Base-by-base conservation (phyloP, 2,888 invertebrate genomes). In the Leptopilina myrica region DNA sequence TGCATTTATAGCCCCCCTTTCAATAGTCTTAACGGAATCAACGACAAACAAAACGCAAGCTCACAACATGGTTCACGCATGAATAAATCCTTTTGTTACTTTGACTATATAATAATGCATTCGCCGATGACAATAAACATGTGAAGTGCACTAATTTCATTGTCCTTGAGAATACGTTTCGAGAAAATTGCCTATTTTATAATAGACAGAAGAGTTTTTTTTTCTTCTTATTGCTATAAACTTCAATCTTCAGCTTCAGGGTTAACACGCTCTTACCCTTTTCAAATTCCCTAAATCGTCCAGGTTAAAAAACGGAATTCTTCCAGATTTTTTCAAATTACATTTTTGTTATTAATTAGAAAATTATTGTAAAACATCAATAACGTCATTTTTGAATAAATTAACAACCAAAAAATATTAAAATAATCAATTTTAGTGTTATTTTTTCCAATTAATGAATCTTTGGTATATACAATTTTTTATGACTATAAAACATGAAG, bases 1-100 rank as follows among this genome's bases (percentile, higher is more conserved):
- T 67, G 67, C 33, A 67, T 67, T 67, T 67, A 67, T 67, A 49
- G 20, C 20, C 67, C 67, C 67, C 67, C 12, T 12, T 67, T 12
- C 53, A 26, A 49, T 67, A 46, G 20, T 67, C 67, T 67, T 67
- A 67, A 46, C 20, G 67, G 49, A 46, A 15, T 26, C 26, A 69
- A 53, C 7, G 40, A 66, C 66, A 66, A 66, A 65, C 65, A 65
- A 40, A n/a, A 65, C 12, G 67, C 14, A 69, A 69, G 49, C 69
- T 69, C 69, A 11, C 5, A 46, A 15, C 6, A 69, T 69, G 69
- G 49, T 12, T 26, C 49, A 53, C 26, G 69, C 69, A 53, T 69
- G 69, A 53, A 69, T 49, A 69, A 69, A 69, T 53, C 14, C 53
- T 69, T 69, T 69, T 69, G 53, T 69, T 69, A 14, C 49, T 46